Evolutionary conservation across 2,797 vertebrate genomes (phyloP), one percentile per base, ranked within the genome.

Genomic region (Clarias laeviceps): DNA sequence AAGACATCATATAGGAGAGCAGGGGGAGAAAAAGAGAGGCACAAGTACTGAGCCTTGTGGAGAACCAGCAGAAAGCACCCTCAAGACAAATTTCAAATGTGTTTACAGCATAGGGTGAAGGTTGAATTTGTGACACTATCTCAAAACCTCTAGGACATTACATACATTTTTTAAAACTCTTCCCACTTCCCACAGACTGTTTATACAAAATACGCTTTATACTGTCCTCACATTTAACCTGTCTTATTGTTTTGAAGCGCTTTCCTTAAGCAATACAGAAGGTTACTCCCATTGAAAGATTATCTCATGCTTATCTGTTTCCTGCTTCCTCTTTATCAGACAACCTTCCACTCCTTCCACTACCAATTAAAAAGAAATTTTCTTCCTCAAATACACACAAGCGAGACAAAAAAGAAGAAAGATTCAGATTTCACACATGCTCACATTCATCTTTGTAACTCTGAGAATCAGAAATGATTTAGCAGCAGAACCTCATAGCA

Each of bases 331-430:
- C 37, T 32, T 79, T 78, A 84, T 82, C 80, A 73, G 27, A 61
- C 59, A 82, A 73, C 66, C 57, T 64, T 73, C 64, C 72, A 88
- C 80, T 82, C 82, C 82, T 73, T 74, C 74, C 45, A 45, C 82
- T 61, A 59, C 82, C 77, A 84, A 87, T 87, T 84, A 84, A 80
- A 79, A 86, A 32, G 59, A 40, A 62, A 57, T 37, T 73, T 7
- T 64, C 14, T 64, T 34, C 7, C 54, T 50, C 54, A 85, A 22
- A 62, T 20, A 73, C 8, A 69, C 29, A 34, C 24, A 57, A 61
- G 4, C 24, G 15, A 83, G n/a, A 62, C 29, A n/a, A 61, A 83
- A 57, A 27, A 54, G 12, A 29, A 57, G n/a, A 32, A 6, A 65
- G 27, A 27, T 14, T 65, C 14, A 29, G 65, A 66, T 66, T 32